Conservation (phyloP, 2,888 invertebrate genomes). For the Acleris emargana region DNA sequence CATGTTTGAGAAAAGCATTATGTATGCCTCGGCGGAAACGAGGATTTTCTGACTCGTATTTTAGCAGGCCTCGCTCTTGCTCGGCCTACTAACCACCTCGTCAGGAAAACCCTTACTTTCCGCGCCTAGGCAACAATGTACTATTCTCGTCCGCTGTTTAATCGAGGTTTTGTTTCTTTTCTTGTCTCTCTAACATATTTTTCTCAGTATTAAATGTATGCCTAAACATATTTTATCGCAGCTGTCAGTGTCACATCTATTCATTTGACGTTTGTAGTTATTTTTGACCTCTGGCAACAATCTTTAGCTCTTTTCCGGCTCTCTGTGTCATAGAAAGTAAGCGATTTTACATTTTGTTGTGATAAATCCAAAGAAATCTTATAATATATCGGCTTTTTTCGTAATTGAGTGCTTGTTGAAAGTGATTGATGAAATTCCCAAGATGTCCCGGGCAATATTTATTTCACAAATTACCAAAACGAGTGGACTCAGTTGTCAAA, state of each 20-base stretch:
- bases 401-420: constrained; percentile 40
- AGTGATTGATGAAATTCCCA: constrained; percentile 39
- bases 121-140: too few species aligned
- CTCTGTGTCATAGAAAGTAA: constrained; percentile 80
- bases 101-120: too few species aligned
- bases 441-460: constrained; percentile 57
- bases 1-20: too few species aligned
- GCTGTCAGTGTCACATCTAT: neutral
- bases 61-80: too few species aligned
- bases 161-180: neutral
- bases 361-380: constrained; percentile 68
- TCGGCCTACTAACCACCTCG: too few species aligned
- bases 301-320: constrained; percentile 71
- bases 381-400: constrained; percentile 40
- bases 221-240: neutral
- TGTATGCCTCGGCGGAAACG: too few species aligned
- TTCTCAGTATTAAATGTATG: neutral
- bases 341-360: constrained; percentile 60
- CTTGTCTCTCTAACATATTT: neutral
- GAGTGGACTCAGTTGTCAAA: constrained; percentile 51
- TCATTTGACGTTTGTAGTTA: constrained; percentile 14
- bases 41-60: too few species aligned
- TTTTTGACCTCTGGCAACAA: constrained; percentile 40
- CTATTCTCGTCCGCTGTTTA: too few species aligned
- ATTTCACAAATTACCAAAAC: constrained; percentile 44